Percentiles rank a stretch among this genome's conserved stretches.
phyloP scores from a whole-genome alignment of 2,797 vertebrate species.

The Channa striata region DNA sequence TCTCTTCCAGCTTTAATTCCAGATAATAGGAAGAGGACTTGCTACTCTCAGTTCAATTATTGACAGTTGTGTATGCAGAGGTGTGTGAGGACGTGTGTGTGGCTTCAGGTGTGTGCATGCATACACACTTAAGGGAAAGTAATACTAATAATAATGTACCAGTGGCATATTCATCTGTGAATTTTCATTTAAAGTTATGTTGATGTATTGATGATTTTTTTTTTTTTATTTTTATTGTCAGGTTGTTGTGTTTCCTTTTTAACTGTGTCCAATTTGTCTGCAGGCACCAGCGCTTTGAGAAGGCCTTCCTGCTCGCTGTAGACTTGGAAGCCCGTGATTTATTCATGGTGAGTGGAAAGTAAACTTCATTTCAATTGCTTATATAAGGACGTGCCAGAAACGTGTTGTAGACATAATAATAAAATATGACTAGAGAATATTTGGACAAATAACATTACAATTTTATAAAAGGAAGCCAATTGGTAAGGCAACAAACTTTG shows the following conservation, averaged over 20 bases:
- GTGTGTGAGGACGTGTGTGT: constrained; percentile 2
- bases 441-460: background rate
- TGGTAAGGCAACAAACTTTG: no score
- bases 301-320: constrained; percentile 96
- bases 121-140: background rate
- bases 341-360: constrained; percentile 86
- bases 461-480: no score
- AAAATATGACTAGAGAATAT: background rate
- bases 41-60: constrained; percentile 61
- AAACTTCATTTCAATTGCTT: background rate
- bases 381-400: background rate
- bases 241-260: background rate
- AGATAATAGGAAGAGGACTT: constrained; percentile 50
- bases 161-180: background rate
- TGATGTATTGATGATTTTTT: constrained; percentile 2
- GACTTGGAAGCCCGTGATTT: constrained; percentile 93
- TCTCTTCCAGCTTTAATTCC: constrained; percentile 63
- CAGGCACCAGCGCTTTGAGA: constrained; percentile 94
- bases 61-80: constrained; percentile 44
- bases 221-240: background rate
- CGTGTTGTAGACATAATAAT: background rate
- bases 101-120: constrained; percentile 8
- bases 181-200: constrained; percentile 11
- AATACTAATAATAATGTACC: background rate
- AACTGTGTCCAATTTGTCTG: constrained; percentile 37